Base-by-base conservation (phyloP, 2,888 invertebrate genomes). In the Taenaris catops region DNA sequence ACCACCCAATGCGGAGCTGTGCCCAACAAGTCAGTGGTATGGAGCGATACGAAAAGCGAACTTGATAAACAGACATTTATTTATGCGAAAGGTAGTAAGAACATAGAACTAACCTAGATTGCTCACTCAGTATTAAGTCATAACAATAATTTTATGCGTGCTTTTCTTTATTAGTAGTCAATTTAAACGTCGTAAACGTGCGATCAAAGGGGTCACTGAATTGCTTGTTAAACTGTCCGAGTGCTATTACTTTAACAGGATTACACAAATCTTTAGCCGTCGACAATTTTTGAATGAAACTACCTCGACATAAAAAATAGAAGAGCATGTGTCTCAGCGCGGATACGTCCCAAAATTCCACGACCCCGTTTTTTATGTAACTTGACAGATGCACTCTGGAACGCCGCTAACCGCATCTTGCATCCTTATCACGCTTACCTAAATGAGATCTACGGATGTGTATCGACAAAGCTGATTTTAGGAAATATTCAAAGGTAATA, bases 331-430 rank as follows among this genome's bases (percentile, higher is more conserved):
- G 80, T 74, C 70, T 58, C 66, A 67, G 50, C 68, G 66, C 61
- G 49, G 68, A 79, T 75, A 66, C 81, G 67, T 81, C 79, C 84
- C 81, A 62, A 81, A 84, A 84, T 83, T 84, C 83, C 83, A 62
- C 67, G 62, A 72, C 67, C 68, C 67, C 63, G 58, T 80, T 86
- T 84, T 76, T 80, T 80, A 68, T 76, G 55, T 68, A 58, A 64
- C 73, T 76, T 80, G 79, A 83, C 83, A 81, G 84, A 86, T 86
- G 83, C 86, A 79, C 74, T 83, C 73, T 78, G 79, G 73, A 70
- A 74, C 71, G 80, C 75, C 73, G 59, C 76, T 73, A 80, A 80
- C 79, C 78, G 72, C 78, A 80, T 81, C 81, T 81, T 81, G 72
- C 76, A 49, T 84, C 84, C 80, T 73, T 81, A 73, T 84, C 80